phyloP scores from a whole-genome alignment of 2,797 vertebrate species.

The Masticophis lateralis region DNA sequence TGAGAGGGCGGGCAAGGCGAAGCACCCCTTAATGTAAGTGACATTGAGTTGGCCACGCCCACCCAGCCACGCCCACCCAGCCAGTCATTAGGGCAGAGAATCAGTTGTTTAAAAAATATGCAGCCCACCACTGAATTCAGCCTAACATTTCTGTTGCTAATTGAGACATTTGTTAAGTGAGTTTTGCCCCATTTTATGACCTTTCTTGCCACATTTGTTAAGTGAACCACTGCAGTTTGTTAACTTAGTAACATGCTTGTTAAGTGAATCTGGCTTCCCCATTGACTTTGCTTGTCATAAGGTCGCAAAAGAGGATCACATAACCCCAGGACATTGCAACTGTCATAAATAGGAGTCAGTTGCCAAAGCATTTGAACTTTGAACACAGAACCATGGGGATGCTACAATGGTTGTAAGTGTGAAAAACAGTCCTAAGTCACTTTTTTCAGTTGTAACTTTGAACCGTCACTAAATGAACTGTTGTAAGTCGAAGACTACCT shows the following conservation, averaged over 20 bases:
- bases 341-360: neutral
- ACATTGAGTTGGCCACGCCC: no score
- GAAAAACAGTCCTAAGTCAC: neutral
- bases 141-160: neutral
- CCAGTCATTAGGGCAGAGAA: no score
- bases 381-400: neutral
- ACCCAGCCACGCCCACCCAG: no score
- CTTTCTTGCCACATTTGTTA: neutral
- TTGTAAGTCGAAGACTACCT: neutral
- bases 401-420: neutral
- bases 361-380: neutral
- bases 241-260: neutral
- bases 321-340: neutral
- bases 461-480: neutral
- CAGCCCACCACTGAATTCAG: neutral
- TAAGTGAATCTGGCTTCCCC: neutral
- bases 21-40: no score
- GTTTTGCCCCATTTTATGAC: no score
- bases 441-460: neutral
- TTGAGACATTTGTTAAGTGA: neutral
- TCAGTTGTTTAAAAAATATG: no score
- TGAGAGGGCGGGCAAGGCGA: no score
- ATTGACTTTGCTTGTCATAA: neutral
- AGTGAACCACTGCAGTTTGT: neutral
- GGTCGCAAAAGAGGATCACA: neutral